A percentile compares a stretch with the other conserved stretches of the same genome.
Evolutionary conservation across 2,113 vertebrate genomes (phyloP).

Genomic region (Myanophis thanlyinensis): DNA sequence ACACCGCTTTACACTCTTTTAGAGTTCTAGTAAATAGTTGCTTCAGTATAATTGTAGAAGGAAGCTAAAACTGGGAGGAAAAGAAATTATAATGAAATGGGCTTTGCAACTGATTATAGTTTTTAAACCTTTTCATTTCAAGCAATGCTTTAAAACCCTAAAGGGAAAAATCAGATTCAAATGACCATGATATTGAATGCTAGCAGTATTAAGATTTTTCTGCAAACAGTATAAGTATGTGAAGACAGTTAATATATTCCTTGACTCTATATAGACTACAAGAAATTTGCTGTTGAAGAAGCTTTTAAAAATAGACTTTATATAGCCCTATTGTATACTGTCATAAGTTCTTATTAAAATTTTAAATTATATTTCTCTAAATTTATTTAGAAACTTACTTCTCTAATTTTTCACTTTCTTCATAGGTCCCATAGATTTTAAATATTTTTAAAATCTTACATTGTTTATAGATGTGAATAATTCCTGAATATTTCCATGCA

Average conservation of each 20-base stretch:
- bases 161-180: not conserved
- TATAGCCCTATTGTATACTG: constrained; percentile 18
- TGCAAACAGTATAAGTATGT: constrained; percentile 16
- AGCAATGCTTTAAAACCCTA: not conserved
- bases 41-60: not conserved
- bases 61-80: not conserved
- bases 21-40: not conserved
- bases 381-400: constrained; percentile 23
- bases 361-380: constrained; percentile 34
- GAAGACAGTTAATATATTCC: not conserved
- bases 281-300: constrained; percentile 37
- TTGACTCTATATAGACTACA: constrained; percentile 17
- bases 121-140: not conserved
- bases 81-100: not conserved
- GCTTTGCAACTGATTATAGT: not conserved
- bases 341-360: constrained; percentile 42
- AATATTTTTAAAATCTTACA: constrained; percentile 51
- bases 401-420: constrained; percentile 33
- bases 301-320: constrained; percentile 34
- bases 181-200: constrained; percentile 20
- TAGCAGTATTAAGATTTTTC: constrained; percentile 43
- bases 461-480: constrained; percentile 53
- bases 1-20: not conserved
- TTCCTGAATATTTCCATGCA: constrained; percentile 59
- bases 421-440: constrained; percentile 36